phyloP scores from a whole-genome alignment of 2,888 invertebrate species.

The Pristionchus japonicus region DNA sequence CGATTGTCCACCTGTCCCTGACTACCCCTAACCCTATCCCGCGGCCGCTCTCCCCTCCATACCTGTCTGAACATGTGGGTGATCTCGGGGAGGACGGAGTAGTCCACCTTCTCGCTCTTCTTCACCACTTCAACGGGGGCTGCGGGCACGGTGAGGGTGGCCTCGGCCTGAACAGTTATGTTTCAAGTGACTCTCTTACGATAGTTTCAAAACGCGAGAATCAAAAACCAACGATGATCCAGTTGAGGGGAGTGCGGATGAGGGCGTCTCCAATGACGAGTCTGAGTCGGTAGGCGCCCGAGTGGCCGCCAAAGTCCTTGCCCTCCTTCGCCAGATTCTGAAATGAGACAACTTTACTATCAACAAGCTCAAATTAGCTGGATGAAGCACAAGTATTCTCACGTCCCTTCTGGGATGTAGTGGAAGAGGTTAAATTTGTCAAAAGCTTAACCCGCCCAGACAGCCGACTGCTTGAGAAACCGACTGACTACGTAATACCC shows the following conservation, averaged over 20 bases:
- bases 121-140: slow-evolving; percentile 73
- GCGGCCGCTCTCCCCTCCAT: no score
- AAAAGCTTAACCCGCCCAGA: no score
- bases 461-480: no score
- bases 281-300: slow-evolving; percentile 87
- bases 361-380: no score
- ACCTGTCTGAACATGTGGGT: slow-evolving; percentile 86
- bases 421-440: no score
- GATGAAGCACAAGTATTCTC: no score
- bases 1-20: no score
- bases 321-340: slow-evolving; percentile 85
- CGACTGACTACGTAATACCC: no score
- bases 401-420: no score
- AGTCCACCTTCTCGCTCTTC: slow-evolving; percentile 63
- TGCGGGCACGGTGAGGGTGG: slow-evolving; percentile 83
- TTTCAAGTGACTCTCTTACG: background rate
- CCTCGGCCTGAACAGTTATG: slow-evolving; percentile 81
- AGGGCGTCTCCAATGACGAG: slow-evolving; percentile 92
- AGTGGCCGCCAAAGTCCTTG: slow-evolving; percentile 84
- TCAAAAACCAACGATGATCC: slow-evolving; percentile 82
- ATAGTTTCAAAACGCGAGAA: background rate
- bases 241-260: slow-evolving; percentile 89
- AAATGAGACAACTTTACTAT: no score
- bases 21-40: no score
- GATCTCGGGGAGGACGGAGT: slow-evolving; percentile 68